Evolutionary conservation across 23 tunicate species (phyloP).

Genomic region (Styela plicata): DNA sequence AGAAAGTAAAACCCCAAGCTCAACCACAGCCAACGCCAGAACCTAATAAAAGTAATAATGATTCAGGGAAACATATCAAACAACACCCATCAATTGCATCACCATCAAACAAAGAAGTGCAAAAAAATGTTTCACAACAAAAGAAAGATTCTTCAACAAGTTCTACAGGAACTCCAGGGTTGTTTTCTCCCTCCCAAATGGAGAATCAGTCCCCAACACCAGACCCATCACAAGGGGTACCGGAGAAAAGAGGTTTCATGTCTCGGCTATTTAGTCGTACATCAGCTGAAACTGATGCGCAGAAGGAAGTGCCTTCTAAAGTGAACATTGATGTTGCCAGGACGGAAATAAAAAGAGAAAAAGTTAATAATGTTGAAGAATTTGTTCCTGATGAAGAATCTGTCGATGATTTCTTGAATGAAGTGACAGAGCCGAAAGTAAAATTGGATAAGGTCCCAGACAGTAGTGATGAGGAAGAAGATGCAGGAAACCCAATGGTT

Average conservation of each 20-base stretch:
- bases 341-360: constrained; percentile 14
- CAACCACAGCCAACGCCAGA: neutral
- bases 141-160: neutral
- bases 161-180: neutral
- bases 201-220: constrained; percentile 12
- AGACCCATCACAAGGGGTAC: constrained; percentile 7
- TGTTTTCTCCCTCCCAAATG: constrained; percentile 48
- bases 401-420: constrained; percentile 59
- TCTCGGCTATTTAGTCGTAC: constrained; percentile 61
- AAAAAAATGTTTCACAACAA: neutral
- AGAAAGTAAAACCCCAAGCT: neutral
- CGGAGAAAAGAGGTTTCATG: constrained; percentile 65
- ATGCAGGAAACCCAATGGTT: constrained; percentile 77
- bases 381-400: constrained; percentile 70
- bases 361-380: constrained; percentile 53
- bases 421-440: constrained; percentile 31
- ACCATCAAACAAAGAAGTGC: neutral
- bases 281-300: neutral
- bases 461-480: constrained; percentile 63
- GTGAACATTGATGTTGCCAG: neutral
- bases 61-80: neutral
- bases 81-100: neutral
- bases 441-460: constrained; percentile 11
- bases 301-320: constrained; percentile 5
- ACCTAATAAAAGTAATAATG: neutral